These are phyloP conservation scores for Metopia argyrocephala DNA, from an alignment of 2,888 invertebrate species.

Conservation along the genomic window DNA sequence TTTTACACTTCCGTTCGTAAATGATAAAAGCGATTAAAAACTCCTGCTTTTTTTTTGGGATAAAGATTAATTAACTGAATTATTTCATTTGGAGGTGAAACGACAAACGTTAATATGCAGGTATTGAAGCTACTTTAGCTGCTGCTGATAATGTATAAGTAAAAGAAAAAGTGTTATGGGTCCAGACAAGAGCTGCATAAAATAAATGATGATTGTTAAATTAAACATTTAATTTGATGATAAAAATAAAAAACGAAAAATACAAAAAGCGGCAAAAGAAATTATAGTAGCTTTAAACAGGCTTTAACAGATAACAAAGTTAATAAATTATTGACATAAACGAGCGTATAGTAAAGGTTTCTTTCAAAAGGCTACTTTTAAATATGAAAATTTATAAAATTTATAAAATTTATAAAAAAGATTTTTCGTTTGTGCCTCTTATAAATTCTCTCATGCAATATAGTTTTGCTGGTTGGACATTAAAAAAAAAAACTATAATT, in stretches of 20 bases:
- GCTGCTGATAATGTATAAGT: too few relatives aligned
- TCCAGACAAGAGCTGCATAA: slow-evolving; percentile 8
- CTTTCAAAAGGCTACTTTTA: too few relatives aligned
- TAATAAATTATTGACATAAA: too few relatives aligned
- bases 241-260: too few relatives aligned
- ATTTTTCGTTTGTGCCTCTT: too few relatives aligned
- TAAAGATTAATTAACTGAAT: slow-evolving; percentile 52
- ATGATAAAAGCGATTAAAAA: slow-evolving; percentile 5
- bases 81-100: slow-evolving; percentile 23
- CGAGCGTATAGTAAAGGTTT: too few relatives aligned
- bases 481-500: too few relatives aligned
- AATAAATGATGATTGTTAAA: slow-evolving; percentile 46
- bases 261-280: background rate
- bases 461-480: too few relatives aligned
- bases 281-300: slow-evolving; percentile 3
- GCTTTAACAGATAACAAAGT: slow-evolving; percentile 11
- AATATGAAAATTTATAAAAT: too few relatives aligned
- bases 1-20: background rate
- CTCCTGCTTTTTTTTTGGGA: slow-evolving; percentile 30
- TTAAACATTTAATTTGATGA: slow-evolving; percentile 28
- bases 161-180: background rate
- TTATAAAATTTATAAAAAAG: too few relatives aligned
- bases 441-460: too few relatives aligned
- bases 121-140: background rate
- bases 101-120: background rate